These are phyloP conservation scores for Lepisosteus osseus DNA, from an alignment of 2,113 vertebrate genomes.

Conservation along the genomic window DNA sequence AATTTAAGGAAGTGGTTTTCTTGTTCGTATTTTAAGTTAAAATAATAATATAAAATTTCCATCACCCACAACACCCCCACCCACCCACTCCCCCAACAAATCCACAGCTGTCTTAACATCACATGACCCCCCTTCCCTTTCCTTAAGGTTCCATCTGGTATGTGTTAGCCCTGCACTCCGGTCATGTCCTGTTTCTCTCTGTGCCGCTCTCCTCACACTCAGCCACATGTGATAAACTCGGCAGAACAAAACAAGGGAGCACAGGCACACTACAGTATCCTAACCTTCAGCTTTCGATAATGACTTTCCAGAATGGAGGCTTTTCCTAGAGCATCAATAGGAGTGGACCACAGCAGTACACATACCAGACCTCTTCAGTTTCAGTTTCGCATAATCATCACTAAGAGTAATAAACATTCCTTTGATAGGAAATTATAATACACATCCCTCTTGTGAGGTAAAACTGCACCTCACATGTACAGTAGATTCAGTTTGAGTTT, in stretches of 20 bases:
- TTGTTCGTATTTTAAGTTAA: conserved; percentile 1
- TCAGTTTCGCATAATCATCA: too few species aligned
- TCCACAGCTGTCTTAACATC: conserved; percentile 39
- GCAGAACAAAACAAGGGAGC: conserved; percentile 21
- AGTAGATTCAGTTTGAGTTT: too few species aligned
- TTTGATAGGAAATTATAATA: too few species aligned
- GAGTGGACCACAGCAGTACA: neutral
- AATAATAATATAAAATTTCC: conserved; percentile 31
- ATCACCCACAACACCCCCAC: conserved; percentile 11
- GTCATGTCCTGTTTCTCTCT: conserved; percentile 28
- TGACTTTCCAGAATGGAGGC: conserved; percentile 2
- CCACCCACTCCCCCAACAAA: neutral
- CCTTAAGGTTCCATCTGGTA: conserved; percentile 32
- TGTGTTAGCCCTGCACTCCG: conserved; percentile 32
- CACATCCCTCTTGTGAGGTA: too few species aligned
- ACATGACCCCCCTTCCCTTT: conserved; percentile 14
- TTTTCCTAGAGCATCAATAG: neutral
- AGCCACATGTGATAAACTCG: conserved; percentile 41
- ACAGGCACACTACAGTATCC: conserved; percentile 6
- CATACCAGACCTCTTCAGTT: neutral
- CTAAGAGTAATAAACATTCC: too few species aligned
- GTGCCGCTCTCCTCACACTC: conserved; percentile 16
- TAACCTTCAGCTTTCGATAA: conserved; percentile 4
- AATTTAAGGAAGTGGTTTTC: conserved; percentile 3
- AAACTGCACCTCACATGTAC: too few species aligned